Percentiles rank a stretch among this genome's conserved stretches.
phyloP scores from a whole-genome alignment of 1,140 invertebrate genomes.

The Zophobas atratus region DNA sequence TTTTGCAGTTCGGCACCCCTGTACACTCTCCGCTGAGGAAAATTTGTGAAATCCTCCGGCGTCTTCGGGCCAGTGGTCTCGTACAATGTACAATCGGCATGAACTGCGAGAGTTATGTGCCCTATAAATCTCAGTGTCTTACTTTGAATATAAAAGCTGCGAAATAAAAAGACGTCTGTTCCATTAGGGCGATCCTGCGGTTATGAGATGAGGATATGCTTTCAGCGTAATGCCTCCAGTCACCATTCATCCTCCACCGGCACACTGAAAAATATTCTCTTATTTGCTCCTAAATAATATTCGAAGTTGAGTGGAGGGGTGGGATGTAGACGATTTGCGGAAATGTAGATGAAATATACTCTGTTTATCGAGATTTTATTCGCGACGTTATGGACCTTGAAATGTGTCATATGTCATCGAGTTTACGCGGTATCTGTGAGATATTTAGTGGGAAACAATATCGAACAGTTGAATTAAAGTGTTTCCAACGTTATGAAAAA shows the following conservation, averaged over 20 bases:
- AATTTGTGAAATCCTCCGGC: slow-evolving; percentile 18
- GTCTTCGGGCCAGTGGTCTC: slow-evolving; percentile 52
- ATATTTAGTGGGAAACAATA: too few species aligned
- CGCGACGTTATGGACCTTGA: too few species aligned
- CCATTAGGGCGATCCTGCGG: slow-evolving; percentile 58
- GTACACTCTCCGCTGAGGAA: background rate
- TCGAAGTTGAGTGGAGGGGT: background rate
- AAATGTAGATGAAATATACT: background rate
- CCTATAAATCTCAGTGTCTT: slow-evolving; percentile 58
- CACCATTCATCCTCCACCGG: slow-evolving; percentile 46
- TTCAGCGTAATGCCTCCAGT: slow-evolving; percentile 56
- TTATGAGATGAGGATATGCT: slow-evolving; percentile 59
- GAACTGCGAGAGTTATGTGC: slow-evolving; percentile 56
- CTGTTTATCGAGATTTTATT: too few species aligned
- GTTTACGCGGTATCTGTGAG: too few species aligned
- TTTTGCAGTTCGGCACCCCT: too few species aligned
- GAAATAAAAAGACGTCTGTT: slow-evolving; percentile 58
- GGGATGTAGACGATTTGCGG: background rate
- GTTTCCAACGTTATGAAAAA: too few species aligned
- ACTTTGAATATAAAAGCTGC: slow-evolving; percentile 58
- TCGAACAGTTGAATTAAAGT: too few species aligned
- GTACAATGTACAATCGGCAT: slow-evolving; percentile 55
- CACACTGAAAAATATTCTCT: slow-evolving; percentile 35
- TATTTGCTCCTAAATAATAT: slow-evolving; percentile 6
- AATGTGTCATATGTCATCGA: too few species aligned